These are phyloP conservation scores for Argya squamiceps DNA, from an alignment of 2,797 vertebrate species.

Conservation along the genomic window DNA sequence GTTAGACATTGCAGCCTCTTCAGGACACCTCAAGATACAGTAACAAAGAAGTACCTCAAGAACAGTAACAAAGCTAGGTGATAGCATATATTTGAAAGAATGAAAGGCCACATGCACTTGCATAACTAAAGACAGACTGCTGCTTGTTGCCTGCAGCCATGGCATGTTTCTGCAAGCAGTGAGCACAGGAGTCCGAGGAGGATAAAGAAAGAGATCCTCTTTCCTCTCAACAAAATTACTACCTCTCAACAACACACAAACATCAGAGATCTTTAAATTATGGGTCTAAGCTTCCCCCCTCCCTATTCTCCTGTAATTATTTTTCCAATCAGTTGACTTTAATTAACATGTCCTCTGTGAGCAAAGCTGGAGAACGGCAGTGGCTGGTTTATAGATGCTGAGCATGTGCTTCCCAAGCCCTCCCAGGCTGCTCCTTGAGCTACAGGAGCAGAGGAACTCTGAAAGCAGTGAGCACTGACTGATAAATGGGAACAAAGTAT, in stretches of 20 bases:
- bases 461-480: not conserved
- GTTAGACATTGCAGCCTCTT: not conserved
- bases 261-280: conserved; percentile 39
- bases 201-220: not conserved
- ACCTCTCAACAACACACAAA: conserved; percentile 16
- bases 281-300: conserved; percentile 41
- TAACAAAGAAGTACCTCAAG: too few species aligned
- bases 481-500: not conserved
- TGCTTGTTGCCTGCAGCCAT: not conserved
- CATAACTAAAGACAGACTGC: not conserved
- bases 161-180: not conserved
- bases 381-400: not conserved
- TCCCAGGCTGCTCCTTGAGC: not conserved
- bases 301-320: conserved; percentile 68
- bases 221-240: not conserved
- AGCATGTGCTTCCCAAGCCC: not conserved
- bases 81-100: not conserved
- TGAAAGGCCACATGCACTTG: not conserved
- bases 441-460: not conserved
- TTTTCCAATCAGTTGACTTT: conserved; percentile 77
- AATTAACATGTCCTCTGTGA: conserved; percentile 69
- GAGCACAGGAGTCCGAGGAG: not conserved
- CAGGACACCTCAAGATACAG: not conserved
- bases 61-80: not conserved
- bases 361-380: not conserved